Percentiles rank a stretch among this genome's conserved stretches.
These are phyloP conservation scores for Doris montereyensis DNA, from an alignment of 2,888 invertebrate genomes.

Conservation along the genomic window DNA sequence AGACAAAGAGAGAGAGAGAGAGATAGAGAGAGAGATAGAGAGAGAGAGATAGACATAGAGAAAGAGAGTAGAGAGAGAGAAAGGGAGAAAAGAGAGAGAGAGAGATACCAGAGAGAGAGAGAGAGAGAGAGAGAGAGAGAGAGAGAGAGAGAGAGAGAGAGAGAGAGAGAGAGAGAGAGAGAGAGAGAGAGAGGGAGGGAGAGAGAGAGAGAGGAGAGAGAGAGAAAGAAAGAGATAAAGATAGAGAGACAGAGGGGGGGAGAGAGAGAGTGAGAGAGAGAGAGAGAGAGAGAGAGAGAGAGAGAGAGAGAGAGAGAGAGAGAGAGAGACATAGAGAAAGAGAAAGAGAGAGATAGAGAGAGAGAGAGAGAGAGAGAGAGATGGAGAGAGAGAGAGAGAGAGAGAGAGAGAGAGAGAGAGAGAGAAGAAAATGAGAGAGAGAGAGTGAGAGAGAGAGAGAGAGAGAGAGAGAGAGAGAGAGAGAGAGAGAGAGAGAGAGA, in stretches of 20 bases:
- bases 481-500: neutral
- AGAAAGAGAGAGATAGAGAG: no score
- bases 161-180: neutral
- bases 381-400: no score
- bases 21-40: no score
- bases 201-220: neutral
- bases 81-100: no score
- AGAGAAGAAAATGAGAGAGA: neutral
- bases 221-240: neutral
- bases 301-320: neutral
- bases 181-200: neutral
- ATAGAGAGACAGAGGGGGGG: no score
- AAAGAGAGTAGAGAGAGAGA: no score
- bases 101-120: no score
- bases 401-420: neutral
- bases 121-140: neutral
- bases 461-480: neutral
- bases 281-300: neutral
- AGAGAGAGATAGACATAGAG: no score
- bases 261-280: slow-evolving; percentile 1
- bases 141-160: neutral
- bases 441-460: neutral
- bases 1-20: no score
- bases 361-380: no score
- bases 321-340: no score